Conservation (phyloP, 2,888 invertebrate genomes). For the Cosmia pyralina region DNA sequence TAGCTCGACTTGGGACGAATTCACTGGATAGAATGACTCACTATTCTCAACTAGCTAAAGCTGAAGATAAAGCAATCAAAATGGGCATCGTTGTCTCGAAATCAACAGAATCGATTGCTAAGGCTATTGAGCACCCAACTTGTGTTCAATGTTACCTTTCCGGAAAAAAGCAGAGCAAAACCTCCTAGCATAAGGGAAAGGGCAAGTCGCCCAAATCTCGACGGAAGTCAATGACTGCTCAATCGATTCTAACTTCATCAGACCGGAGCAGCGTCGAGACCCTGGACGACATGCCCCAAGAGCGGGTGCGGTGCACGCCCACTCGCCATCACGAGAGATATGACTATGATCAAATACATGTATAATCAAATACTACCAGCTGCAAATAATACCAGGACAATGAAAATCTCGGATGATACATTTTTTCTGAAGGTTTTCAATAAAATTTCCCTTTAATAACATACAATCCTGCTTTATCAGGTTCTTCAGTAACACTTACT, state of each 20-base stretch:
- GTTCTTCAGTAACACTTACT: not conserved
- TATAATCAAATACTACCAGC: slow-evolving; percentile 75
- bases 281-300: slow-evolving; percentile 78
- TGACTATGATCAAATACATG: slow-evolving; percentile 91
- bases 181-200: slow-evolving; percentile 92
- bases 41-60: slow-evolving; percentile 87
- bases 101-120: slow-evolving; percentile 89
- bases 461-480: not conserved
- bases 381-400: slow-evolving; percentile 4
- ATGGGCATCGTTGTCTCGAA: slow-evolving; percentile 90
- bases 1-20: slow-evolving; percentile 87
- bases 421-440: slow-evolving; percentile 31
- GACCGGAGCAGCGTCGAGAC: slow-evolving; percentile 88
- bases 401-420: slow-evolving; percentile 21
- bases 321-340: slow-evolving; percentile 76
- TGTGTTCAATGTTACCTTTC: slow-evolving; percentile 94
- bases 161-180: slow-evolving; percentile 90
- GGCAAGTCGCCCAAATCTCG: slow-evolving; percentile 91
- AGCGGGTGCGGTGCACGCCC: slow-evolving; percentile 82
- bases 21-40: slow-evolving; percentile 87
- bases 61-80: slow-evolving; percentile 87
- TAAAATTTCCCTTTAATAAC: not conserved
- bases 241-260: slow-evolving; percentile 82
- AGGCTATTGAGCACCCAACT: slow-evolving; percentile 92
- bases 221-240: slow-evolving; percentile 80